Base-by-base conservation (phyloP, 2,888 invertebrate genomes). In the Eulithis testata region DNA sequence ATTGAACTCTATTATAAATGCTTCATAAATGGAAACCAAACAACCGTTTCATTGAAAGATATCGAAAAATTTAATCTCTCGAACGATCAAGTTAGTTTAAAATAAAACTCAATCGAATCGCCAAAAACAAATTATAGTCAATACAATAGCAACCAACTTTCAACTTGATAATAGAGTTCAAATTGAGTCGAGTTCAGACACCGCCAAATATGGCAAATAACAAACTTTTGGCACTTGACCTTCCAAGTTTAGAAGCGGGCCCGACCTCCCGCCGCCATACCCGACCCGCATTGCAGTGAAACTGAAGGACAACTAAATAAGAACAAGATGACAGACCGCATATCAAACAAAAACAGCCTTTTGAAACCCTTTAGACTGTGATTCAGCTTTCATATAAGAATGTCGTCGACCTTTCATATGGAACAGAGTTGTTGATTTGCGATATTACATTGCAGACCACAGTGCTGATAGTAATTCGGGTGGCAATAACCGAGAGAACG, bases 251-350 rank as follows among this genome's bases (percentile, higher is more conserved):
- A 84, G 80, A 82, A 83, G 73, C 82, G 77, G 79, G 76, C 78
- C 82, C 72, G 74, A 76, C 76, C 72, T 68, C 67, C 27, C 62
- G 63, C 63, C 76, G 79, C 79, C 83, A 76, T 79, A 75, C 84
- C 79, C 81, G 73, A 71, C 80, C 90, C 91, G 92, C 91, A 91
- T 85, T 92, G 92, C 92, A 91, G 92, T 84, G 83, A 82, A 85
- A 82, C 82, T 85, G 84, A 88, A 85, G 85, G 85, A 85, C 86
- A 76, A 77, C 75, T 73, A 81, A 85, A 85, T 83, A 84, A 78
- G 74, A 82, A 78, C 74, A 73, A 81, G 79, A 81, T 76, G 77
- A 78, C 55, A 61, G 61, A 71, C 64, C 69, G 49, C 60, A 68
- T 65, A 70, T 66, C 44, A 69, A 66, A 74, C 65, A 71, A 51